Base-by-base conservation (phyloP, 2,797 vertebrate genomes). In the Falco concolor region DNA sequence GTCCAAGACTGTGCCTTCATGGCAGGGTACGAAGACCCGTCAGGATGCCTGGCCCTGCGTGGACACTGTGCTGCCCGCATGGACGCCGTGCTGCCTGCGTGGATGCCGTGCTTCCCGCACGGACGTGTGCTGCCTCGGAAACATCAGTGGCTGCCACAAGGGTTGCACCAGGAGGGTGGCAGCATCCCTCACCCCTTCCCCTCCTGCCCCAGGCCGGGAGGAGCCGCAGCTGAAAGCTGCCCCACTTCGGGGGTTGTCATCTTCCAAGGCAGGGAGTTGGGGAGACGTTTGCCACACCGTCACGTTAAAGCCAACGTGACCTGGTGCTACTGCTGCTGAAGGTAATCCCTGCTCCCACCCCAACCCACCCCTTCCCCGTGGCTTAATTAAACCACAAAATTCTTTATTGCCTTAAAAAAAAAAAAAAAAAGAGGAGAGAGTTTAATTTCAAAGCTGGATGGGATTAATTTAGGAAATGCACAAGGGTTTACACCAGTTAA, bases 61-160 rank as follows among this genome's bases (percentile, higher is more conserved):
- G 44, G 52, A 67, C 3, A 1, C 42, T 2, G 2, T 1, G 6
- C 19, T 13, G 40, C 40, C 40, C 13, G 40, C 40, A 13, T 40
- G 38, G 38, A 40, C 5, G 12, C 38, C 6, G 12, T 40, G 38
- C 38, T 22, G 34, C 28, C 49, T 5, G 3, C 40, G 30, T 53
- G 44, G 52, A 67, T 4, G 2, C 42, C 3, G 2, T 1, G 6
- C 19, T 12, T 5, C 38, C 38, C 12, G 12, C 38, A 13, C 13
- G 12, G 38, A 40, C 38, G 12, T 6, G 38, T 40, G 38, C 38
- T 22, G 34, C 28, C 49, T 16, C 10, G 2, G 23, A 47, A 47
- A 50, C 42, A 0, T 10, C 15, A 2, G 9, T 1, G 10, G 52
- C 27, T 13, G 9, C 12, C 53, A 24, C 11, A 1, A 36, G 25